Evolutionary conservation across 2,888 invertebrate species (phyloP).

Genomic region (Tromatobia lineatoria): DNA sequence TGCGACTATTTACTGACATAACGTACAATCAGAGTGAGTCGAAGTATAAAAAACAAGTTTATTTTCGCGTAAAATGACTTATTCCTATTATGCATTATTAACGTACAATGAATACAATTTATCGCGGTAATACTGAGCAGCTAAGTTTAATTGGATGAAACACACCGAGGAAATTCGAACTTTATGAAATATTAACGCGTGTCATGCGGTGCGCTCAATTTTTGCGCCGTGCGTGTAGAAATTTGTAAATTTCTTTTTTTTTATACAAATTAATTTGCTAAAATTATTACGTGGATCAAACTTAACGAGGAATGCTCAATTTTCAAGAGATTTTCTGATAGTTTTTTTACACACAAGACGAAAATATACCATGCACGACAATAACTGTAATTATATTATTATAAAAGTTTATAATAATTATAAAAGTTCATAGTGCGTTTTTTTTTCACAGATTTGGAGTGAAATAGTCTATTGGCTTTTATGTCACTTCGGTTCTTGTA

Average conservation of each 20-base stretch:
- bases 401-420: no score
- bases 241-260: constrained; percentile 14
- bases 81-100: constrained; percentile 39
- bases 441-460: no score
- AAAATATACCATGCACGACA: no score
- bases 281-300: not conserved
- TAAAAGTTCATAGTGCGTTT: no score
- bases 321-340: no score
- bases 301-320: not conserved
- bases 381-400: no score
- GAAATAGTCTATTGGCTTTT: no score
- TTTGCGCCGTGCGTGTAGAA: constrained; percentile 4
- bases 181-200: constrained; percentile 21
- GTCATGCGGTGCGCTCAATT: constrained; percentile 49
- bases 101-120: constrained; percentile 62
- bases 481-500: no score
- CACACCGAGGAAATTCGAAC: constrained; percentile 43
- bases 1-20: not conserved
- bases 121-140: constrained; percentile 72
- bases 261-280: not conserved
- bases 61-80: constrained; percentile 66
- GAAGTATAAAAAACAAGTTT: constrained; percentile 65
- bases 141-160: constrained; percentile 64
- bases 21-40: constrained; percentile 10
- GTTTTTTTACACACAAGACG: no score